Conservation (phyloP, 2,888 invertebrate species). For the Megamerina dolium region DNA sequence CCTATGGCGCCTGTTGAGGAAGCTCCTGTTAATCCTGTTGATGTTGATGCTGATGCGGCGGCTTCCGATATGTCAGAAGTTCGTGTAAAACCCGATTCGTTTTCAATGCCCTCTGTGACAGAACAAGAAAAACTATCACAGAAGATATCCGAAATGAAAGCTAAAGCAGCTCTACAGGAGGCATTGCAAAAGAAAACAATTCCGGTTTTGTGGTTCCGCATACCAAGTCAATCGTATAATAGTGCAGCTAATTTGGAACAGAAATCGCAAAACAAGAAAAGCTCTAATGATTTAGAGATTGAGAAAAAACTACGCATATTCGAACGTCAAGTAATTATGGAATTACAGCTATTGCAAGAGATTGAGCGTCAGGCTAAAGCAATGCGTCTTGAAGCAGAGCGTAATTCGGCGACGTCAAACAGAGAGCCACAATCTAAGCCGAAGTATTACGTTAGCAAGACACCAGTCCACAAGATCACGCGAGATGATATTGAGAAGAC, state of each 20-base stretch:
- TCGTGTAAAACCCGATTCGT: conserved; percentile 30
- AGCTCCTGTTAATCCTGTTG: no score
- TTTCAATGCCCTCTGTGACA: conserved; percentile 2
- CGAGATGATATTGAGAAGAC: conserved; percentile 38
- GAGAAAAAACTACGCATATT: conserved; percentile 31
- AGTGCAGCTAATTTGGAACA: neutral
- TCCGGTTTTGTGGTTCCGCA: conserved; percentile 39
- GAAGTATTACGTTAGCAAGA: conserved; percentile 30
- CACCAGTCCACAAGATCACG: conserved; percentile 40
- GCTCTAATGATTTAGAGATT: conserved; percentile 25
- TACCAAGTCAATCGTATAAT: conserved; percentile 16
- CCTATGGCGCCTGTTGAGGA: conserved; percentile 1
- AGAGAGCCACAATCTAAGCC: conserved; percentile 22
- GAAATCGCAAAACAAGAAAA: conserved; percentile 3
- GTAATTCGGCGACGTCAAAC: neutral
- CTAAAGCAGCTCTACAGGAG: conserved; percentile 23
- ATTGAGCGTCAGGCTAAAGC: conserved; percentile 35
- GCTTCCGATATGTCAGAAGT: conserved; percentile 39
- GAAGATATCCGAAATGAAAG: conserved; percentile 25
- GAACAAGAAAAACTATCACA: conserved; percentile 1
- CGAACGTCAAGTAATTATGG: conserved; percentile 34
- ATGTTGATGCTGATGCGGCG: conserved; percentile 17
- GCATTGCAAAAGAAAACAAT: conserved; percentile 23
- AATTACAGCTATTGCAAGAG: conserved; percentile 34
- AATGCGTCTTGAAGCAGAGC: conserved; percentile 26